Conservation (phyloP, 2,113 vertebrate species). For the Tor tambroides region DNA sequence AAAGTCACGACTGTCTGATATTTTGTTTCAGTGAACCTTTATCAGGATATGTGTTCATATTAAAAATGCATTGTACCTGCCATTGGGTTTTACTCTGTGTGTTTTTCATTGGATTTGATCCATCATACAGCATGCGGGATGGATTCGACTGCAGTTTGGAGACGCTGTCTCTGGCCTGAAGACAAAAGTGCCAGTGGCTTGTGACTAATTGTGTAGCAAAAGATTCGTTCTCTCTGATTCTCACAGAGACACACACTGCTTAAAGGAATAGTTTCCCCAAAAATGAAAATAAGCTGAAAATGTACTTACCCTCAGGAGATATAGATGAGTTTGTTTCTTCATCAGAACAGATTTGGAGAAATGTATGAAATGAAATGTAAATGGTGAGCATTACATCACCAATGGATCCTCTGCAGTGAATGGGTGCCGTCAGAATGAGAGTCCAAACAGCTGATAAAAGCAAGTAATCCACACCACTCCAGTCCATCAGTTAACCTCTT, state of each 20-base stretch:
- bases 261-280: not conserved
- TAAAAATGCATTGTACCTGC: not conserved
- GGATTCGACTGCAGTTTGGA: not conserved
- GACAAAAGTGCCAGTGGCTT: constrained; percentile 18
- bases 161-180: not conserved
- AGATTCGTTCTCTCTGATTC: not conserved
- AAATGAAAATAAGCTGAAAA: not conserved
- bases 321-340: too few relatives aligned
- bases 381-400: too few relatives aligned
- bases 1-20: not conserved
- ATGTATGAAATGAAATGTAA: too few relatives aligned
- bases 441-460: too few relatives aligned
- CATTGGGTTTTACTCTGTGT: not conserved
- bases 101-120: not conserved
- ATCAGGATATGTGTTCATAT: not conserved
- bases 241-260: not conserved
- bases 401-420: too few relatives aligned
- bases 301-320: too few relatives aligned
- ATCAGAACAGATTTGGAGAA: too few relatives aligned
- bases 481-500: too few relatives aligned
- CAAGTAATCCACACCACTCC: too few relatives aligned
- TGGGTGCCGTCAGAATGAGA: too few relatives aligned
- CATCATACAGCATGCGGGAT: not conserved
- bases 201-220: not conserved
- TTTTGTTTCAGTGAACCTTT: not conserved